A percentile compares a stretch with the other conserved stretches of the same genome.
These are phyloP conservation scores for Chondrosia reniformis DNA, from an alignment of 37 sponge, comb jelly and placozoan species.

Conservation along the genomic window DNA sequence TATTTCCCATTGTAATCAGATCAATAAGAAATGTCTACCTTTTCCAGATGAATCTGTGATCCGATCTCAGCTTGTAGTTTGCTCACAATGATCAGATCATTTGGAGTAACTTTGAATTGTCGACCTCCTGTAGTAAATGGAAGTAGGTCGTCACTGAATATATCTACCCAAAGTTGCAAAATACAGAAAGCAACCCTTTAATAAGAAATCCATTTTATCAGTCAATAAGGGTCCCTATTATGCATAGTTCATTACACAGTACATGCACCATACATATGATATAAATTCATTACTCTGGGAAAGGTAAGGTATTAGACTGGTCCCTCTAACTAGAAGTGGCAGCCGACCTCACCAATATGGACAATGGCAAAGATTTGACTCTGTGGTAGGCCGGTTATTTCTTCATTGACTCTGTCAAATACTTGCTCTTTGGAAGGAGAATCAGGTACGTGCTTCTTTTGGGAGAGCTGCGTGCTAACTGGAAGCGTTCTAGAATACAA, in stretches of 20 bases:
- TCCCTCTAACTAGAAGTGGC: not conserved
- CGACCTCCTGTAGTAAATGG: constrained; percentile 56
- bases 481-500: no score
- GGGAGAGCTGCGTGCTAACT: no score
- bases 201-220: no score
- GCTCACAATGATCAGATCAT: constrained; percentile 74
- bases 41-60: constrained; percentile 54
- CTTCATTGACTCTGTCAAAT: constrained; percentile 50
- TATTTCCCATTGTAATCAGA: no score
- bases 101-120: constrained; percentile 75
- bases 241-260: not conserved
- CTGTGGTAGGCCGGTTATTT: constrained; percentile 26
- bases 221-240: no score
- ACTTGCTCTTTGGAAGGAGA: no score
- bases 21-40: no score
- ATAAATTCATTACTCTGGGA: not conserved
- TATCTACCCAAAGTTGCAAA: no score
- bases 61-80: constrained; percentile 68
- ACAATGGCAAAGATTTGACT: constrained; percentile 72
- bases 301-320: no score
- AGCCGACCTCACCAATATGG: constrained; percentile 55
- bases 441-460: no score
- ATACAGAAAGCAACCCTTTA: no score
- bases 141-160: no score
- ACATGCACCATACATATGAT: not conserved